Percentiles rank a stretch among this genome's conserved stretches.
Evolutionary conservation across 1,140 invertebrate species (phyloP).

Genomic region (Acromyrmex heyeri): DNA sequence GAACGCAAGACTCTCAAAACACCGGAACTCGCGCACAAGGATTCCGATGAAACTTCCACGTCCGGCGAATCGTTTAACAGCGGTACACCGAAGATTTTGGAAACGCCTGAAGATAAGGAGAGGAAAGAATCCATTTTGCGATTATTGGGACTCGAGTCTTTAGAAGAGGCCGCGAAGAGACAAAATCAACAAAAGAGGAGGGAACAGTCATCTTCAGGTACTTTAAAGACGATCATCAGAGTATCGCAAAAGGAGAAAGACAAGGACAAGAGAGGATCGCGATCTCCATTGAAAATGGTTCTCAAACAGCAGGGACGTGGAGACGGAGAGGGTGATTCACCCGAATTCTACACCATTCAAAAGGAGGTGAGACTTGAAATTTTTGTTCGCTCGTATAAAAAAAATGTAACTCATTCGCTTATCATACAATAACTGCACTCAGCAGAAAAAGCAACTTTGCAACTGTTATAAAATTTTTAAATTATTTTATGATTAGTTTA

Average conservation of each 20-base stretch:
- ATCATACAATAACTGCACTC: neutral
- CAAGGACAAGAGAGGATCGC: conserved; percentile 87
- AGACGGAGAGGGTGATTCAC: conserved; percentile 87
- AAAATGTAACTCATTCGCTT: conserved; percentile 29
- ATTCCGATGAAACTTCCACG: conserved; percentile 84
- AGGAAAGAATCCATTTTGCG: conserved; percentile 86
- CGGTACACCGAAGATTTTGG: conserved; percentile 78
- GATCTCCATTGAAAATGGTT: conserved; percentile 92
- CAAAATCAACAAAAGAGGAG: conserved; percentile 81
- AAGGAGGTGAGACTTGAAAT: conserved; percentile 89
- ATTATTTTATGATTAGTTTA: too few species aligned
- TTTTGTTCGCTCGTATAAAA: neutral
- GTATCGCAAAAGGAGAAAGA: conserved; percentile 85
- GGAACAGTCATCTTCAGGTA: conserved; percentile 88
- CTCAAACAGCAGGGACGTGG: conserved; percentile 90
- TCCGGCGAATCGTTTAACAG: conserved; percentile 85
- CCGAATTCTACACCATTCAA: conserved; percentile 91
- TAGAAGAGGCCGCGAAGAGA: conserved; percentile 83
- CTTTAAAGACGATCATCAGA: conserved; percentile 93
- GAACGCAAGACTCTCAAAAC: conserved; percentile 72
- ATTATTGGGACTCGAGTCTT: conserved; percentile 84
- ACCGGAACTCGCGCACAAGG: conserved; percentile 86
- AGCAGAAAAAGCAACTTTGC: too few species aligned
- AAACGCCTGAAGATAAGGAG: conserved; percentile 87
- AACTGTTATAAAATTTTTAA: too few species aligned